Base-by-base conservation (phyloP, 2,113 vertebrate genomes). In the Miniopterus natalensis region DNA sequence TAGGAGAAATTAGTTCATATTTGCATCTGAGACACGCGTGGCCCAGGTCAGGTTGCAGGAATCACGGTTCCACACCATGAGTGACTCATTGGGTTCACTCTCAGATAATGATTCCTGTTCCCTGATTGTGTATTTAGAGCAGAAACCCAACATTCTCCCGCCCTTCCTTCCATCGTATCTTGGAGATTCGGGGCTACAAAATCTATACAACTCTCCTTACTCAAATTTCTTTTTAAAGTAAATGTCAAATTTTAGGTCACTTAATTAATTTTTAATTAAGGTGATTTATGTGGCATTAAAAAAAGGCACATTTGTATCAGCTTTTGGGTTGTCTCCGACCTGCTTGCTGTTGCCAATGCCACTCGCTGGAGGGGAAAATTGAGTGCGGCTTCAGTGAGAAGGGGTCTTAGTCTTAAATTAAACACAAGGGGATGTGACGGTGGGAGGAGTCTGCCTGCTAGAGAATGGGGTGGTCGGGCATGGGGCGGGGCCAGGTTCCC, bases 241-340 rank as follows among this genome's bases (percentile, higher is more conserved):
- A 96, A 84, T 92, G 93, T 96, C 96, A 96, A 97, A 89, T 95
- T 97, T 95, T 95, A 96, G 98, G 95, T 78, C 89, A 95, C 79
- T 42, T 97, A 97, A 96, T 97, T 97, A 96, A 95, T 97, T 98
- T 98, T 98, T 98, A 98, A 98, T 98, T 98, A 98, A 96, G 94
- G 93, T 95, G 93, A 98, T 98, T 96, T 97, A 97, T 95, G 97
- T 96, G 78, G 77, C 85, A 97, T 98, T 95, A 87, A 94, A 98
- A 36, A 94, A 40, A 93, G 88, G 68, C 81, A 88, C 94, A 91
- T 92, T 97, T 92, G 68, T 91, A 70, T 83, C 93, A 97, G 93
- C 87, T 89, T 95, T 73, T 63, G 55, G 91, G 90, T 45, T n/a
- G 5, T 75, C 45, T 96, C 88, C 92, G 61, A 92, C 92, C 91